A percentile compares a stretch with the other conserved stretches of the same genome.
Conservation (phyloP, 2,113 vertebrate species). For the Xiphorhynchus elegans region DNA sequence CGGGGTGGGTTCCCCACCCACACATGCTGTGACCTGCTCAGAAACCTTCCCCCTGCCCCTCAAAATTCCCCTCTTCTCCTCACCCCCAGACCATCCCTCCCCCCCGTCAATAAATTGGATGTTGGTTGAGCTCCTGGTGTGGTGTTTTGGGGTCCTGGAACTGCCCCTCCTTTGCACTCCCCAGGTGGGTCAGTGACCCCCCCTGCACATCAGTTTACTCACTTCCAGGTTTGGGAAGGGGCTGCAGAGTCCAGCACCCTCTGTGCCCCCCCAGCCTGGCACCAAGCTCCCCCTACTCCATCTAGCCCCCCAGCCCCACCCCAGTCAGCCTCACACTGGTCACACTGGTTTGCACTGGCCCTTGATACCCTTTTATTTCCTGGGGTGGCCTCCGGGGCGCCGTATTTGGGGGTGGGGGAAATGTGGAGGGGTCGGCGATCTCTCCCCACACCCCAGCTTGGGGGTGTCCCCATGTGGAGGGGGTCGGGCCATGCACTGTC, state of each 20-base stretch:
- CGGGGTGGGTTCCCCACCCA: too few species aligned
- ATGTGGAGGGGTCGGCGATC: not conserved
- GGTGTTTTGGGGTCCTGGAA: not conserved
- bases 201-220: not conserved
- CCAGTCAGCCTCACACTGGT: not conserved
- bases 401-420: not conserved
- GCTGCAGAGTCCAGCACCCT: not conserved
- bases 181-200: not conserved
- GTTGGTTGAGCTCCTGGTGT: not conserved
- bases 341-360: not conserved
- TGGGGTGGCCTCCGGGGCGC: not conserved
- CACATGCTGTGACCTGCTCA: too few species aligned
- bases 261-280: not conserved
- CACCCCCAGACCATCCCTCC: too few species aligned
- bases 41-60: too few species aligned
- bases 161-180: not conserved
- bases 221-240: not conserved
- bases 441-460: not conserved
- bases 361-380: constrained; percentile 22
- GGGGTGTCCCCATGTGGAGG: not conserved
- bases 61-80: not conserved
- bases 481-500: not conserved
- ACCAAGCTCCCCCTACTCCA: too few species aligned
- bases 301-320: not conserved
- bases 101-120: not conserved